Base-by-base conservation (phyloP, 2,888 invertebrate genomes). In the Pyrocoelia pectoralis region DNA sequence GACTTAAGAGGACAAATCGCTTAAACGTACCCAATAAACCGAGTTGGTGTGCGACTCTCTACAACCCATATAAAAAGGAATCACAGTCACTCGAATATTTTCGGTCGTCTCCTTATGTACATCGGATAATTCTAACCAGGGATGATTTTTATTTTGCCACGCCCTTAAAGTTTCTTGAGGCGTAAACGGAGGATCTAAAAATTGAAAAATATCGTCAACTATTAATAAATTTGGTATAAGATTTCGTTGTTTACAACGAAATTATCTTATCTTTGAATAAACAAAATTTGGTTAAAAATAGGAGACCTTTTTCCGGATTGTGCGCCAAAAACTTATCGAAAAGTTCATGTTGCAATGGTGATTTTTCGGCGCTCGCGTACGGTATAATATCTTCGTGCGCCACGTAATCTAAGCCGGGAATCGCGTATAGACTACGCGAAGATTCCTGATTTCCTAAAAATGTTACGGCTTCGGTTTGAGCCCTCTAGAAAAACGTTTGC, bases 21-120 rank as follows among this genome's bases (percentile, higher is more conserved):
- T n/a, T 40, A n/a, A 13, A 10, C 2, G 17, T 50, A 94, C 94
- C 94, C 97, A 97, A 81, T 95, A 97, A 0, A 97, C 95, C 38
- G 94, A 91, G 15, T 92, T 92, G 62, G 94, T 92, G 76, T 96
- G 95, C 46, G 94, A 92, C 79, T 95, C 95, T 62, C 95, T 87
- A 74, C 93, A 94, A 29, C 97, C 97, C 95, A 98, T 96, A 78
- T 97, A 98, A 83, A 98, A 98, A 0, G 99, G 99, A 80, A 97
- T 98, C 57, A 98, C 98, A 9, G 98, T 99, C 33, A 99, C 94
- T 51, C 98, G 86, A 68, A 98, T 91, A 78, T 93, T 91, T 82
- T 99, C 97, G 0, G 98, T 98, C 0, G 97, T 97, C 84, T 98
- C 97, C 74, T 95, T 93, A 79, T 98, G 97, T 6, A 98, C 98